These are phyloP conservation scores for Chironomus striatipennis DNA, from an alignment of 1,140 invertebrate genomes.

Conservation along the genomic window DNA sequence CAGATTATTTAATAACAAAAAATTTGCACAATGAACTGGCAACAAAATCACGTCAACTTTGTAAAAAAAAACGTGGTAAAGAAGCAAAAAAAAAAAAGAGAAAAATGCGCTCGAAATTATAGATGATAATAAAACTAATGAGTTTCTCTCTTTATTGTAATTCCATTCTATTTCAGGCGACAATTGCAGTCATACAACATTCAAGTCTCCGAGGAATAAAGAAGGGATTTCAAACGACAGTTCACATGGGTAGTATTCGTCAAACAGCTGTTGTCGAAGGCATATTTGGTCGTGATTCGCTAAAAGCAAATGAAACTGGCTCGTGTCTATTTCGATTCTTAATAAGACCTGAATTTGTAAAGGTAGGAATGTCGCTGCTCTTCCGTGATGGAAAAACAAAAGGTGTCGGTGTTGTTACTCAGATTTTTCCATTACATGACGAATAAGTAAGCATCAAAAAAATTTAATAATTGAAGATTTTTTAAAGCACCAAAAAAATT, in stretches of 20 bases:
- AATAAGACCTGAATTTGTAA: slow-evolving; percentile 84
- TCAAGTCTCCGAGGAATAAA: slow-evolving; percentile 62
- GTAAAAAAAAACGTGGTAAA: no score
- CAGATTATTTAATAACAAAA: no score
- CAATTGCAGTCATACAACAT: slow-evolving; percentile 77
- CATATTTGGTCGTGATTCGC: slow-evolving; percentile 38
- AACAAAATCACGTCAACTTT: no score
- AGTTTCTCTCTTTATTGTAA: slow-evolving; percentile 18
- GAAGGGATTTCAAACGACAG: slow-evolving; percentile 84
- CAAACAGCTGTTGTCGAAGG: slow-evolving; percentile 82
- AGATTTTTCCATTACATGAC: slow-evolving; percentile 59
- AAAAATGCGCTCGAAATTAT: no score
- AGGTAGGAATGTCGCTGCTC: slow-evolving; percentile 73
- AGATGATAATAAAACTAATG: not conserved
- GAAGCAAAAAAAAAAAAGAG: no score
- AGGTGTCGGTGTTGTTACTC: slow-evolving; percentile 83
- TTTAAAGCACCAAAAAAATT: no score
- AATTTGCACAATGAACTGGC: no score
- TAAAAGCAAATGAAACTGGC: slow-evolving; percentile 71
- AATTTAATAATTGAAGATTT: not conserved
- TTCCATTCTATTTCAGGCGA: slow-evolving; percentile 53
- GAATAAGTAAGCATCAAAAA: not conserved
- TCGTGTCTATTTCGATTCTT: slow-evolving; percentile 84
- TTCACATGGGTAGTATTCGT: slow-evolving; percentile 89
- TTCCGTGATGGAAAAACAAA: slow-evolving; percentile 83